These are phyloP conservation scores for Heloderma charlesbogerti DNA, from an alignment of 2,113 vertebrate species.

Conservation along the genomic window DNA sequence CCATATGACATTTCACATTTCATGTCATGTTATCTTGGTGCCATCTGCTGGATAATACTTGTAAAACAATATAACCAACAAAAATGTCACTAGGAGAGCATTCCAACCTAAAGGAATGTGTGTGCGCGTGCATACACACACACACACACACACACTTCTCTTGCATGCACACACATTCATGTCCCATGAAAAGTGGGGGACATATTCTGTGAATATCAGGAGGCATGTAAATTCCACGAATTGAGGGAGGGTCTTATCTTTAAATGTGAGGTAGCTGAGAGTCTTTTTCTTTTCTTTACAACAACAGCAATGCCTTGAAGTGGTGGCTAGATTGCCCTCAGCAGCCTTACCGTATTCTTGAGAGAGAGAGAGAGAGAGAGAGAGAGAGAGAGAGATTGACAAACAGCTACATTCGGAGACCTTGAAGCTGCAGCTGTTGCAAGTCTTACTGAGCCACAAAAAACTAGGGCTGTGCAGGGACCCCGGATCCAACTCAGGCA, in stretches of 20 bases:
- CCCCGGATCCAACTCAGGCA: no score
- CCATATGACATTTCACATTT: constrained; percentile 39
- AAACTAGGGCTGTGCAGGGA: no score
- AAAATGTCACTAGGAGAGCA: not conserved
- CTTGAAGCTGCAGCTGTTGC: no score
- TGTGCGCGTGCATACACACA: no score
- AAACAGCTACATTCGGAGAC: no score
- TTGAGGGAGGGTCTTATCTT: not conserved
- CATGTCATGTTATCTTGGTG: constrained; percentile 67
- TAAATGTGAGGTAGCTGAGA: not conserved
- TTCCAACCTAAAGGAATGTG: not conserved
- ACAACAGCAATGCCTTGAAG: not conserved
- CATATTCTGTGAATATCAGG: not conserved
- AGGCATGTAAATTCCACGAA: not conserved
- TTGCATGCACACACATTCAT: not conserved
- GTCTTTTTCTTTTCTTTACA: not conserved
- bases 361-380: not conserved
- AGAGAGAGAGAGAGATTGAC: no score
- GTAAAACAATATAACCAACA: constrained; percentile 22
- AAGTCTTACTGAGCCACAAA: no score
- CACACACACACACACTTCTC: not conserved
- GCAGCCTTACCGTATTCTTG: not conserved
- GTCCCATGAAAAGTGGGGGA: not conserved
- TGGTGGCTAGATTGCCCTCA: not conserved
- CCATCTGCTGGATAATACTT: constrained; percentile 74